Evolutionary conservation across 2,797 vertebrate genomes (phyloP).

Genomic region (Anas capensis): DNA sequence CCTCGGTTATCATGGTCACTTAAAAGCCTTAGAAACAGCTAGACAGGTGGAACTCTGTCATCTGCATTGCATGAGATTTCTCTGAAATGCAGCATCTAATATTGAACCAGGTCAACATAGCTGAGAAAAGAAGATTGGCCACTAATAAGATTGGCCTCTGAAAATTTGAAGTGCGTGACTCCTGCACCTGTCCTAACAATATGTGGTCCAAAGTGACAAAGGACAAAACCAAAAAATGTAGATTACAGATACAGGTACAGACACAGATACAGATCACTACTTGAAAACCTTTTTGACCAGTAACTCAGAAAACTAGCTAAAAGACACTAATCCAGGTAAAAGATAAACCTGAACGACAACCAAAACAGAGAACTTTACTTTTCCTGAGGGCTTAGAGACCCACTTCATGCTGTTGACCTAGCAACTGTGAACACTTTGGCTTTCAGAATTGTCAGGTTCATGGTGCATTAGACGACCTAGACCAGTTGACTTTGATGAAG

Average conservation of each 20-base stretch:
- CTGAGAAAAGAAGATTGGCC: background rate
- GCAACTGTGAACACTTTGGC: background rate
- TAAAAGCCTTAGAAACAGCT: background rate
- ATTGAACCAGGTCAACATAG: background rate
- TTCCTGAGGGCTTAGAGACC: background rate
- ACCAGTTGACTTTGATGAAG: background rate
- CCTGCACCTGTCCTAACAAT: background rate
- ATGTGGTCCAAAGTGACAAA: background rate
- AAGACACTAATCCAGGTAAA: background rate
- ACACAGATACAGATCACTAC: background rate
- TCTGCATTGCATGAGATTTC: background rate
- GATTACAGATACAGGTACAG: background rate
- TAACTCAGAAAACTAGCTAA: fast-evolving
- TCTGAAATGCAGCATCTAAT: background rate
- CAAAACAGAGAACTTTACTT: background rate
- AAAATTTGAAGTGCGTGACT: background rate
- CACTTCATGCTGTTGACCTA: background rate
- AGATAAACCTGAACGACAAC: background rate
- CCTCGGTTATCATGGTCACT: background rate
- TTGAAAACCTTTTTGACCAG: background rate
- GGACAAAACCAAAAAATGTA: background rate
- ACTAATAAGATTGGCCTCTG: background rate
- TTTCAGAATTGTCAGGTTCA: background rate
- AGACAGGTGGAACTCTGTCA: background rate
- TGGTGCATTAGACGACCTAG: background rate